phyloP scores from a whole-genome alignment of 2,888 invertebrate genomes.

The Pecten maximus region DNA sequence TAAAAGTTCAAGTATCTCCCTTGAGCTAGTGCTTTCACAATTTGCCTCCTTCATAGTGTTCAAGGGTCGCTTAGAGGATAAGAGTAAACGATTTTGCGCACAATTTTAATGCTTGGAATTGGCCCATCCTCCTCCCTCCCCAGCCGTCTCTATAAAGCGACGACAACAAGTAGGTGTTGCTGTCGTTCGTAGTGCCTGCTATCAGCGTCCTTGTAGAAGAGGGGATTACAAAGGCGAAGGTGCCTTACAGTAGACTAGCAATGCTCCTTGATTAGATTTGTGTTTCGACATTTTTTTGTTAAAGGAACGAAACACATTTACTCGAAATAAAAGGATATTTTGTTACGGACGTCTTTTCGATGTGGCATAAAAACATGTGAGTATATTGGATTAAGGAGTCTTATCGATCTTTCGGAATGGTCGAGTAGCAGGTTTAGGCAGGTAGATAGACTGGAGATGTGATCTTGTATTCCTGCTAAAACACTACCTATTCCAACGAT shows the following conservation, averaged over 20 bases:
- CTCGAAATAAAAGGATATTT: background rate
- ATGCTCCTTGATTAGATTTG: background rate
- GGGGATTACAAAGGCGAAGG: background rate
- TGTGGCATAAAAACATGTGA: conserved; percentile 12
- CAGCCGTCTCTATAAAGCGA: background rate
- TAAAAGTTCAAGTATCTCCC: conserved; percentile 24
- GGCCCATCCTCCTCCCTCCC: background rate
- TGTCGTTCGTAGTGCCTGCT: background rate
- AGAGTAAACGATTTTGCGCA: background rate
- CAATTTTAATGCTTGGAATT: background rate
- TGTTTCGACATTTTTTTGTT: background rate
- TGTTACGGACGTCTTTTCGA: background rate
- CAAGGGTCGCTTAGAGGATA: conserved; percentile 13
- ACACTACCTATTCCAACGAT: background rate
- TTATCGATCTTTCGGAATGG: background rate
- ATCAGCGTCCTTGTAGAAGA: background rate
- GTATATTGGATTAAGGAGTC: background rate
- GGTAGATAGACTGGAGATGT: background rate
- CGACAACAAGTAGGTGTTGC: background rate
- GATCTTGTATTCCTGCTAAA: background rate
- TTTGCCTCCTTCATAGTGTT: background rate
- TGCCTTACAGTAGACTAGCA: background rate
- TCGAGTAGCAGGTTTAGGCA: background rate
- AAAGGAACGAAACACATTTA: background rate
- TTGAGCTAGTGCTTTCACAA: background rate